Evolutionary conservation across 1,140 invertebrate species (phyloP), one percentile per base, ranked within the genome.

Genomic region (Leptestheria dahalacensis): DNA sequence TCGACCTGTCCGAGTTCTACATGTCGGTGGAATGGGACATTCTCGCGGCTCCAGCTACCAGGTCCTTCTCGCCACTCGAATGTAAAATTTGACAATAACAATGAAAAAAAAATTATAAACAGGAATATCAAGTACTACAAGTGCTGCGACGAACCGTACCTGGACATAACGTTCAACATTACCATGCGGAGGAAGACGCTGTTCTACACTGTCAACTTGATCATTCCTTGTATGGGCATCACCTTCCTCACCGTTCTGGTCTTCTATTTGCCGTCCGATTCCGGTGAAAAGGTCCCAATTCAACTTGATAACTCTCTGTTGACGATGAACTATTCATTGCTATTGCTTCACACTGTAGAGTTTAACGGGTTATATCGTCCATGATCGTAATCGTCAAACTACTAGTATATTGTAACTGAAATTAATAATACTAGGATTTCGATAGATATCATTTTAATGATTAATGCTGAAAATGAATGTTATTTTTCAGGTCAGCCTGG

Each of bases 101-200:
- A n/a, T n/a, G 15, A 41, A 6, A 9, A 15, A 41, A 9, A 41
- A 41, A 41, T 41, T 64, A 54, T 64, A 72, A 74, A 3, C 76
- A 88, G 90, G 68, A 91, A 91, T 70, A 89, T 91, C 72, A 91
- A 91, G 68, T 91, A 86, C 74, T 97, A 97, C 78, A 94, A 91
- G 56, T 98, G 94, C 74, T 97, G 94, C 73, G 84, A 91, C 71
- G 90, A 93, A 74, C 90, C 90, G 29, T 95, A 92, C 73, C 77
- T 97, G 70, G 94, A 98, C 75, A 97, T 99, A 68, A 98, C 93
- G 41, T 99, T 98, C 77, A 97, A 97, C 75, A 96, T 99, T 62
- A 97, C 94, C 25, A 91, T 99, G 83, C 77, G 96, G 66, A 77
- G 94, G 63, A 96, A 97, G 74, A 97, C 92, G 25, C 78, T 97